Base-by-base conservation (phyloP, 2,113 vertebrate genomes). In the Nibea coibor region DNA sequence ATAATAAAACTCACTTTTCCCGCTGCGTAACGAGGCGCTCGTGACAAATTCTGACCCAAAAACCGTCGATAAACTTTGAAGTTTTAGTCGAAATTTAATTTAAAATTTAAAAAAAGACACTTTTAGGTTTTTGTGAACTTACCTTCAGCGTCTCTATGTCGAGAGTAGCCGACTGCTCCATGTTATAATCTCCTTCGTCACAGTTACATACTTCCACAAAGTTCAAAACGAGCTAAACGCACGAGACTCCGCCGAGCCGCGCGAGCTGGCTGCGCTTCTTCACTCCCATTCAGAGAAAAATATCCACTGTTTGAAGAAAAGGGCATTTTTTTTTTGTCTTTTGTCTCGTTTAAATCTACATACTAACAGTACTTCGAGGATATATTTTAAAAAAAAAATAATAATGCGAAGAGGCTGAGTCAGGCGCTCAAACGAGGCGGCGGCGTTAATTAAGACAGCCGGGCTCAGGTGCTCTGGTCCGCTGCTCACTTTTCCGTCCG, bases 121-220 rank as follows among this genome's bases (percentile, higher is more conserved):
- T 62, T 79, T 70, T 6, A 1, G 0, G 16, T 12, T 12, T 1
- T 6, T 58, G 10, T 31, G n/a, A 0, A 14, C 90, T 93, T 80
- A 94, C 93, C 93, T 94, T 94, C 3, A 93, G 66, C 19, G 91
- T 85, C 82, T 93, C 93, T 68, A 93, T 85, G 63, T 92, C 88
- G 20, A 94, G 87, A 70, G 92, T 91, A 7, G 91, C 86, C 58
- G 93, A 88, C 82, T 90, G 88, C 72, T 93, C 92, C 93, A 94
- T 94, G 83, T 90, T 91, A 66, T 67, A 66, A 14, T 61, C 35
- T 84, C 71, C 76, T 83, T n/a, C 22, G 62, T 72, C 78, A 48
- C 75, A 54, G 19, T 91, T 70, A 91, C 91, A 91, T 91, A 87
- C 92, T 92, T 86, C 80, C 90, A 80, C 66, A 78, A 91, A 90